phyloP scores from a whole-genome alignment of 2,888 invertebrate species.

The Nemotelus nigrinus region DNA sequence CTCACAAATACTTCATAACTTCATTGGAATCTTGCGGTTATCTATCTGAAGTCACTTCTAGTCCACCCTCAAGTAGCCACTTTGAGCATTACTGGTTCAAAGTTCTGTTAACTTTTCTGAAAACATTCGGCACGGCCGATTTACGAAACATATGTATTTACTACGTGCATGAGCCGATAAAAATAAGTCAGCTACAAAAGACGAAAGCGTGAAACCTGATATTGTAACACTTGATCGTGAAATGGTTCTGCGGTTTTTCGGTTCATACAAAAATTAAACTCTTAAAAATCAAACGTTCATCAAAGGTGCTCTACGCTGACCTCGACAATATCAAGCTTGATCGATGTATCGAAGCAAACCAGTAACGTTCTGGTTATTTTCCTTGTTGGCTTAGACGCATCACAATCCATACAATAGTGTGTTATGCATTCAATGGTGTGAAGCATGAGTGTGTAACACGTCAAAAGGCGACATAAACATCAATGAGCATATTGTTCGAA shows the following conservation, averaged over 20 bases:
- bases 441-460: neutral
- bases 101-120: constrained; percentile 42
- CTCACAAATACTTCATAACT: too few relatives aligned
- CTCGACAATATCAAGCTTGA: neutral
- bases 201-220: constrained; percentile 42
- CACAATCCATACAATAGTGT: constrained; percentile 1
- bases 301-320: neutral
- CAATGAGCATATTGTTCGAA: constrained; percentile 9
- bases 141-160: neutral
- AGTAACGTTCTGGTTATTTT: constrained; percentile 4
- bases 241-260: constrained; percentile 42
- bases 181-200: constrained; percentile 26
- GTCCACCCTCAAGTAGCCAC: neutral
- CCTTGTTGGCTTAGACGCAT: neutral
- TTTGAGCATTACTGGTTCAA: constrained; percentile 12
- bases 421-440: neutral
- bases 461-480: constrained; percentile 5
- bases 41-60: too few relatives aligned
- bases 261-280: constrained; percentile 29
- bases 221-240: constrained; percentile 41
- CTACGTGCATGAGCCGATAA: too few relatives aligned
- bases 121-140: neutral
- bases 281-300: constrained; percentile 12
- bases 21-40: too few relatives aligned
- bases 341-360: neutral